phyloP scores from a whole-genome alignment of 1,140 invertebrate genomes.

The Sinonovacula constricta region DNA sequence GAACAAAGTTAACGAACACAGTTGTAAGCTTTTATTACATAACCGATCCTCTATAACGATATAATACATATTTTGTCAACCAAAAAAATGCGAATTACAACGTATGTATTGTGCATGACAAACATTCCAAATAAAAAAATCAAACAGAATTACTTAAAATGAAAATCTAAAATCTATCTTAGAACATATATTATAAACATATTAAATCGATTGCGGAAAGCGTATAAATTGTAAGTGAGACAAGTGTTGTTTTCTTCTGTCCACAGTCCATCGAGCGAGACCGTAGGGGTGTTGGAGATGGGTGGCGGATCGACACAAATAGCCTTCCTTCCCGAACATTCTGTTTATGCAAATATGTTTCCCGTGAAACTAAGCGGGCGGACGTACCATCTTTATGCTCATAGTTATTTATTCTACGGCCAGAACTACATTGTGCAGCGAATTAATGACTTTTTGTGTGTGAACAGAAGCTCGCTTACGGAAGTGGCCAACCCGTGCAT shows the following conservation, averaged over 20 bases:
- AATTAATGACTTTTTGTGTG: slow-evolving; percentile 59
- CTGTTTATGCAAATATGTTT: slow-evolving; percentile 74
- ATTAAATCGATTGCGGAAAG: too few relatives aligned
- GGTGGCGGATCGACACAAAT: slow-evolving; percentile 82
- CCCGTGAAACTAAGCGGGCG: slow-evolving; percentile 73
- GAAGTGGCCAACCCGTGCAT: slow-evolving; percentile 68
- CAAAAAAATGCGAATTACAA: too few relatives aligned
- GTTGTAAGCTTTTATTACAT: too few relatives aligned
- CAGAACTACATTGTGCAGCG: slow-evolving; percentile 64
- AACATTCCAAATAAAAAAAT: too few relatives aligned
- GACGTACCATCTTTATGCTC: slow-evolving; percentile 77
- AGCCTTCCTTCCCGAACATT: slow-evolving; percentile 75
- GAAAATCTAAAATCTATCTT: not conserved
- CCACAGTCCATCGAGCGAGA: slow-evolving; percentile 55
- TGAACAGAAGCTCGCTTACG: not conserved
- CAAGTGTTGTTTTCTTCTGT: not conserved
- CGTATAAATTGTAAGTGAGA: too few relatives aligned
- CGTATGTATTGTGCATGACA: too few relatives aligned
- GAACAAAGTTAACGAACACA: too few relatives aligned
- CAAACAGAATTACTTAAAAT: not conserved
- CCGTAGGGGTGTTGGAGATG: slow-evolving; percentile 80
- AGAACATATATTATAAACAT: slow-evolving; percentile 1
- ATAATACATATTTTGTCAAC: too few relatives aligned
- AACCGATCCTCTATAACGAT: too few relatives aligned
- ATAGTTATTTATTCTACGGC: slow-evolving; percentile 81